Evolutionary conservation across 2,888 invertebrate species (phyloP), one percentile per base, ranked within the genome.

Genomic region (Elegia similella): DNA sequence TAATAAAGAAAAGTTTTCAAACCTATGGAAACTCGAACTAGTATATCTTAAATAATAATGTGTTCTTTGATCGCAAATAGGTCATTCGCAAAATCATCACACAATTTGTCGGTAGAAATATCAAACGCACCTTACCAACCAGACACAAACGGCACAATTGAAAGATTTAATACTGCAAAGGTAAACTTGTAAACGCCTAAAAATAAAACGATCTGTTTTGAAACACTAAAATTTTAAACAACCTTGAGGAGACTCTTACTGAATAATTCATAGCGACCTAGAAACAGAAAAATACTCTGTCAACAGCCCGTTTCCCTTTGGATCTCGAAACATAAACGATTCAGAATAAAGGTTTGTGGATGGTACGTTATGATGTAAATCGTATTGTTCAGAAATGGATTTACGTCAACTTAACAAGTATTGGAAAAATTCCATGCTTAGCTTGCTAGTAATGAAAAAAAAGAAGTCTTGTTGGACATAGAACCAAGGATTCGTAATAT

Each of bases 251-350:
- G 15, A 43, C 23, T 23, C 43, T 15, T 43, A 7, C 6, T 52
- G 23, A 52, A 52, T 52, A 38, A 52, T 52, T 52, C 42, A 52
- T 3, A 42, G n/a, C 52, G 42, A 42, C 52, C 52, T 52, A 52
- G 23, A 52, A 46, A 46, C 23, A 23, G 17, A 46, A 29, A 29
- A 52, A 34, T 34, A 52, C 17, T n/a, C 42, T 13, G 52, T 42
- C 52, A 42, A 52, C 38, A 42, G 42, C 13, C 17, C 38, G 15
- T n/a, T 52, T 42, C 38, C 42, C n/a, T 42, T 52, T 42, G 12
- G 12, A 7, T 38, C n/a, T 17, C 12, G 29, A n/a, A 42, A 42
- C 12, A n/a, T 47, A 47, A 47, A 47, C 47, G 47, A 12, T n/a
- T 12, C 7, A 12, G 12, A 38, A 38, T 23, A 23, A 38, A 38